Conservation (phyloP, 2,797 vertebrate species). For the Lates japonicus region DNA sequence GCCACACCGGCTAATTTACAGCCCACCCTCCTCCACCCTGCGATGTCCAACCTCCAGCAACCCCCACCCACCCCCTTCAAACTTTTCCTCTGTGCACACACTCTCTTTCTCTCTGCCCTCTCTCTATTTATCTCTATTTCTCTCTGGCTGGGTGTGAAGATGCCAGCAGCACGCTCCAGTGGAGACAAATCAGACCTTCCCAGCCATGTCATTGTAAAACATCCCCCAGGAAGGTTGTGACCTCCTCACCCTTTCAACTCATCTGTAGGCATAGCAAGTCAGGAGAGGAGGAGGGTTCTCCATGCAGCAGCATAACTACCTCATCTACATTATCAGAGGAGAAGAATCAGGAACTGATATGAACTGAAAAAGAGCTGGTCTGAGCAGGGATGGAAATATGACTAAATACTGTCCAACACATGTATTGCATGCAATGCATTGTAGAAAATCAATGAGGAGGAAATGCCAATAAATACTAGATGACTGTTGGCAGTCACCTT, state of each 20-base stretch:
- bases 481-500: constrained; percentile 27
- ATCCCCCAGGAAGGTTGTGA: constrained; percentile 83
- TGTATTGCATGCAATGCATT: neutral
- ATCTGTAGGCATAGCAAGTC: constrained; percentile 70
- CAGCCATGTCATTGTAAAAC: constrained; percentile 83
- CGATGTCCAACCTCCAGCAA: constrained; percentile 39
- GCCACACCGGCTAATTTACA: constrained; percentile 83
- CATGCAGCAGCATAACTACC: constrained; percentile 74
- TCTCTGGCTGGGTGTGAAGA: constrained; percentile 79
- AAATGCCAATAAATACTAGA: constrained; percentile 32
- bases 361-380: constrained; percentile 12
- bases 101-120: constrained; percentile 39
- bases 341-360: constrained; percentile 18
- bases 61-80: neutral
- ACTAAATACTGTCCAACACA: constrained; percentile 31
- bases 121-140: constrained; percentile 46
- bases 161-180: constrained; percentile 81
- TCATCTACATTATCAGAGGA: constrained; percentile 41
- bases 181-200: constrained; percentile 85
- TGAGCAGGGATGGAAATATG: constrained; percentile 14
- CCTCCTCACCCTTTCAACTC: constrained; percentile 88
- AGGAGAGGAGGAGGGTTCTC: constrained; percentile 49
- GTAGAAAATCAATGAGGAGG: constrained; percentile 14
- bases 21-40: constrained; percentile 54
- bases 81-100: constrained; percentile 50